Evolutionary conservation across 2,888 invertebrate species (phyloP), one percentile per base, ranked within the genome.

Genomic region (Phlogophora meticulosa): DNA sequence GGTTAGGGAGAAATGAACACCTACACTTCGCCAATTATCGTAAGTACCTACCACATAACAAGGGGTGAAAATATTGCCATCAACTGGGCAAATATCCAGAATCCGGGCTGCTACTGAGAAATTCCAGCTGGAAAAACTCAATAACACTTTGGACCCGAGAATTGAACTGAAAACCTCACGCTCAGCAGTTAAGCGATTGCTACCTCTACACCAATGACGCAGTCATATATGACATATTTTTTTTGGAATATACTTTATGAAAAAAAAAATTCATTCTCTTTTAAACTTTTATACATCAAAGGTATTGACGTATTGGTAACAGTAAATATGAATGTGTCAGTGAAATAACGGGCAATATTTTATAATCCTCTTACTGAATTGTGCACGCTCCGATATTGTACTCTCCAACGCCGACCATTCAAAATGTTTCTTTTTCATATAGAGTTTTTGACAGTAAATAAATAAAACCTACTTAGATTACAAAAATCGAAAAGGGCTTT

Each of bases 361-460:
- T 70, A 70, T 72, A 76, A 72, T 76, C 72, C 72, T 70, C 76
- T 76, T 72, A 76, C 45, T 42, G 70, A 38, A 62, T 62, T 52
- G 55, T 56, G 71, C 51, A 55, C 62, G 36, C 24, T 43, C 51
- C 36, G 60, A 70, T 72, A 70, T 69, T 62, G 43, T 73, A 56
- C 43, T 70, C 60, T 40, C 5, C 5, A 5, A 4, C 34, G 17
- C 5, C 4, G 5, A 4, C 34, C 17, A 36, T 58, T 28, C n/a
- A 48, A 22, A 36, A 73, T 58, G 38, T 48, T 51, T 51, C 28
- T 72, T 55, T 53, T 63, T 38, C 2, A 32, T n/a, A 4, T 4
- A 17, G 10, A 7, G 7, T 13, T 40, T 63, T 34, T 28, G 20
- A 40, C 20, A 0, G 22, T 1, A n/a, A 24, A 24, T 40, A 51